These are phyloP conservation scores for Anodontia alba DNA, from an alignment of 2,888 invertebrate genomes.

Conservation along the genomic window DNA sequence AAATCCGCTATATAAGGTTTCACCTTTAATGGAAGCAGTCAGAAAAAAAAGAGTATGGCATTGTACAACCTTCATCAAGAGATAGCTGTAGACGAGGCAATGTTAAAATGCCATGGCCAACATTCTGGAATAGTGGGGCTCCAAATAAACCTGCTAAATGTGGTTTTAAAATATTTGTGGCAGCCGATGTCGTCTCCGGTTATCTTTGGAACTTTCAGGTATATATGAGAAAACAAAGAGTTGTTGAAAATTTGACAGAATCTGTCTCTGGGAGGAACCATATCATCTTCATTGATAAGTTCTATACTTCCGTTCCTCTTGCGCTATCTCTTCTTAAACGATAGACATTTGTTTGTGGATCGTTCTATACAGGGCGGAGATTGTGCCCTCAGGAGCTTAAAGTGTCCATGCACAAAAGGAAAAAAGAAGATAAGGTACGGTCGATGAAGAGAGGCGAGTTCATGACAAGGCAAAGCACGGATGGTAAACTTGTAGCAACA, in stretches of 20 bases:
- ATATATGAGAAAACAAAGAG: conserved; percentile 15
- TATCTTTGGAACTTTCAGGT: conserved; percentile 21
- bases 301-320: conserved; percentile 30
- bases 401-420: conserved; percentile 9
- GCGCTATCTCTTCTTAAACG: conserved; percentile 28
- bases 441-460: conserved; percentile 17
- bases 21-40: conserved; percentile 33
- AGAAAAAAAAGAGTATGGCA: conserved; percentile 20
- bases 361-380: conserved; percentile 36
- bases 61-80: conserved; percentile 26
- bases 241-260: conserved; percentile 27
- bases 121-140: conserved; percentile 33
- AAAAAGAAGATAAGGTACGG: conserved; percentile 30
- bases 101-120: conserved; percentile 37
- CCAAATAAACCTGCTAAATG: conserved; percentile 39
- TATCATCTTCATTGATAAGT: conserved; percentile 35
- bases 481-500: conserved; percentile 25
- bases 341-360: conserved; percentile 29
- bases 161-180: conserved; percentile 32
- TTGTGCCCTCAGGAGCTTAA: conserved; percentile 27
- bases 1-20: conserved; percentile 34
- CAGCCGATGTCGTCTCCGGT: conserved; percentile 30
- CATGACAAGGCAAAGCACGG: conserved; percentile 14
- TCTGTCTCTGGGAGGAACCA: conserved; percentile 15
- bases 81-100: conserved; percentile 33